Base-by-base conservation (phyloP, 2,797 vertebrate genomes). In the Danio tinwini region DNA sequence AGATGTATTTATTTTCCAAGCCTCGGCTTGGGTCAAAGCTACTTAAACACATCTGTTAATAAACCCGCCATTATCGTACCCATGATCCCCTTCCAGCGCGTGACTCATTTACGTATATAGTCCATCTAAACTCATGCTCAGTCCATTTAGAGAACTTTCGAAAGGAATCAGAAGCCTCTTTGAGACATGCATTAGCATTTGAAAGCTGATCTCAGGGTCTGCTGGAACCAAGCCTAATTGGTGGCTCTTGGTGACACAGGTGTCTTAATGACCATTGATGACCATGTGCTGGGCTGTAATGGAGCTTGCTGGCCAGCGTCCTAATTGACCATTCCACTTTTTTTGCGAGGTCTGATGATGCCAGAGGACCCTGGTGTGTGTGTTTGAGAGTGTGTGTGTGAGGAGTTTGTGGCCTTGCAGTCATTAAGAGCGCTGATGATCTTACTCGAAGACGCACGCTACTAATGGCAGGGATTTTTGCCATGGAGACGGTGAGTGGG, bases 341-440 rank as follows among this genome's bases (percentile, higher is more conserved):
- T 70, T 69, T 29, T 29, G 71, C 6, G 42, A 40, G 55, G 9
- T 55, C 55, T 61, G 77, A 58, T 59, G 78, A 71, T 53, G 19
- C 67, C 55, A 73, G 40, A 62, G 73, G 14, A 68, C 45, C 40
- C 74, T 9, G 55, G 78, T 80, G 67, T 68, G 67, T 68, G 65
- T 58, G 64, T 70, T 81, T 71, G 53, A 79, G 55, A 63, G 75
- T 50, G 59, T 65, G 82, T 73, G 59, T 65, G 82, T 73, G 58
- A 83, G 72, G 64, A 62, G 55, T 83, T 76, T 65, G 39, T 56
- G 63, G 73, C n/a, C 78, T 14, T 61, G 39, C 50, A 63, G 82
- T 87, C 86, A 85, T 87, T 87, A 85, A 72, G 67, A 81, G 78
- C 82, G 44, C 84, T 76, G 75, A 87, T 84, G 82, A 86, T 76